Percentiles rank a stretch among this genome's conserved stretches.
Conservation (phyloP, 2,888 invertebrate species). For the Spodoptera exigua region DNA sequence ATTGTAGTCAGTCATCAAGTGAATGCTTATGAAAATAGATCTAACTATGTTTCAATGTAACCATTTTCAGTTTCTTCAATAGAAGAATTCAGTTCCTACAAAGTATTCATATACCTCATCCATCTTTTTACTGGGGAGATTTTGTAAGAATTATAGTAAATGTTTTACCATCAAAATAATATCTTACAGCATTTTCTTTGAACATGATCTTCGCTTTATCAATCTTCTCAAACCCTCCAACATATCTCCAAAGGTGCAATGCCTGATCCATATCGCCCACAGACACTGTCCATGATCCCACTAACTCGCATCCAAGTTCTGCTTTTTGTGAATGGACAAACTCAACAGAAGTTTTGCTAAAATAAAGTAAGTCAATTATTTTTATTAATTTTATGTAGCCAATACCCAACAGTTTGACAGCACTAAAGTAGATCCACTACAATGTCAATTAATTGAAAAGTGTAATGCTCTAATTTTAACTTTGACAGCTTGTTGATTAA, state of each 20-base stretch:
- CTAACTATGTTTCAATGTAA: no score
- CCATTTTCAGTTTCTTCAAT: no score
- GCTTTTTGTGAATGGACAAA: constrained; percentile 93
- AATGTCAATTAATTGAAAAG: constrained; percentile 9
- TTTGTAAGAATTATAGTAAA: neutral
- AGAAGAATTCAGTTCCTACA: no score
- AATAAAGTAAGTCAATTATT: constrained; percentile 15
- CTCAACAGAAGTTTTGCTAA: constrained; percentile 93
- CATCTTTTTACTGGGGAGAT: neutral
- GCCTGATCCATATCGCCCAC: constrained; percentile 99
- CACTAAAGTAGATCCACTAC: neutral
- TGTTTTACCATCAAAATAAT: neutral
- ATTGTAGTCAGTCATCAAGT: no score
- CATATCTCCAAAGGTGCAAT: constrained; percentile 98
- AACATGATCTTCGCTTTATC: constrained; percentile 93
- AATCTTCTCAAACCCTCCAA: constrained; percentile 96
- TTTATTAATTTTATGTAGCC: constrained; percentile 5
- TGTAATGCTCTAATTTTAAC: no score
- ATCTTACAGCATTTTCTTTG: constrained; percentile 91
- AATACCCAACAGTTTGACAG: no score
- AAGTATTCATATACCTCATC: no score
- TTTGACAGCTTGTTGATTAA: neutral
- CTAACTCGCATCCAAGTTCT: constrained; percentile 94
- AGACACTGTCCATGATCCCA: constrained; percentile 98
- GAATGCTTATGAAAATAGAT: no score